Evolutionary conservation across 2,888 invertebrate genomes (phyloP), one percentile per base, ranked within the genome.

Genomic region (Thymelicus sylvestris): DNA sequence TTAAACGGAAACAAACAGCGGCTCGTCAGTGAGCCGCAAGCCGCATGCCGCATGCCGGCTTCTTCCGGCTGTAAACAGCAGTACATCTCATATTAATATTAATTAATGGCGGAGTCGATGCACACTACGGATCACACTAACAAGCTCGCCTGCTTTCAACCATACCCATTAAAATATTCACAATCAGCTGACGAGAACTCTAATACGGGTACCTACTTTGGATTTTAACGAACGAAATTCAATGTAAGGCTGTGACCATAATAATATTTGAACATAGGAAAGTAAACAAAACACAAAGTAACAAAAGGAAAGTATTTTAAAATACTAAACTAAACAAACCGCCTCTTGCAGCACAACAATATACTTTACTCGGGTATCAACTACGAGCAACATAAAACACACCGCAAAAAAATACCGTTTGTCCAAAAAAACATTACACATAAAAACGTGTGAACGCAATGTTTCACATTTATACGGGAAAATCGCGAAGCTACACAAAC

Each of bases 111-210:
- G 44, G 44, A 55, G 57, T 12, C 68, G 68, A 63, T 38, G 47
- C 68, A 68, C 68, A 19, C 68, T 63, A 57, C 63, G n/a, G 62
- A 63, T 41, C 57, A 48, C 68, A 15, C 57, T 68, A 68, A 68
- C 57, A 12, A 63, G 57, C 48, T 48, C 50, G 61, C 68, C 47
- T 63, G 57, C 55, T 47, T 52, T 47, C 57, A 57, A 13, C 47
- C 15, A 55, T 44, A 47, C 7, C 19, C 13, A 66, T 57, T 66
- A 57, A 57, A 15, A 31, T 65, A 19, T 41, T 48, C 47, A 63
- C 41, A 13, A 48, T 63, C 2, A 15, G 15, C 7, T 19, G 3
- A 52, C 19, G 13, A 52, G 7, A 52, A 52, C 15, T 52, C 7
- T 52, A 6, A 52, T 15, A n/a, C n/a, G n/a, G n/a, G n/a, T n/a